phyloP scores from a whole-genome alignment of 1,140 invertebrate genomes.

The Meteorus sp. region DNA sequence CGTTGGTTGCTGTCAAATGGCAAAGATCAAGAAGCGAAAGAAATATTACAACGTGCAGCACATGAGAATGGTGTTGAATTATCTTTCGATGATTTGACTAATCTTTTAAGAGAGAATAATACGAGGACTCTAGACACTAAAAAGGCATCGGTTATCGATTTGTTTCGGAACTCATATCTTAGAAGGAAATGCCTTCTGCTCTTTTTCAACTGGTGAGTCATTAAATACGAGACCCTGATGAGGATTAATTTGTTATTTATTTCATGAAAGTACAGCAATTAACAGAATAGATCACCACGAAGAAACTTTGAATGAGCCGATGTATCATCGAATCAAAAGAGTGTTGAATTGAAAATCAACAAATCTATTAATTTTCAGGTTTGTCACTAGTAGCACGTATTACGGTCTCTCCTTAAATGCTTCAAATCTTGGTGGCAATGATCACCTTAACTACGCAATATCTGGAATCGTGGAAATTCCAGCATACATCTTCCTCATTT shows the following conservation, averaged over 20 bases:
- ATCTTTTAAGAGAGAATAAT: conserved; percentile 57
- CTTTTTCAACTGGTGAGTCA: conserved; percentile 75
- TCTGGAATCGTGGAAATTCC: conserved; percentile 78
- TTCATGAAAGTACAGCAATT: too few species aligned
- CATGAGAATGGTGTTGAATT: conserved; percentile 68
- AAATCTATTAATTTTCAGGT: conserved; percentile 57
- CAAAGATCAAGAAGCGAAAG: conserved; percentile 70
- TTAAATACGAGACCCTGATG: too few species aligned
- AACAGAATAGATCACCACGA: too few species aligned
- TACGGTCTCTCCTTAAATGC: conserved; percentile 83
- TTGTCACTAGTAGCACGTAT: conserved; percentile 78
- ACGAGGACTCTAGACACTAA: conserved; percentile 52
- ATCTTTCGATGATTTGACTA: conserved; percentile 60
- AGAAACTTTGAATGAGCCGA: too few species aligned
- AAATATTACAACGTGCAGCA: conserved; percentile 70
- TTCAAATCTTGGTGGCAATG: conserved; percentile 72
- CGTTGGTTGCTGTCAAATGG: conserved; percentile 80
- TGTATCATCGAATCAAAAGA: too few species aligned
- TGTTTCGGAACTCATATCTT: conserved; percentile 72
- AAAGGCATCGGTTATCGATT: conserved; percentile 66
- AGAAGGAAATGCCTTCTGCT: conserved; percentile 72
- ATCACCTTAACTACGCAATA: conserved; percentile 76
- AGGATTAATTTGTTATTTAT: too few species aligned
- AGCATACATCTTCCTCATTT: conserved; percentile 70
- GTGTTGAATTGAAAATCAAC: too few species aligned